Base-by-base conservation (phyloP, 2,113 vertebrate species). In the Columbina picui region DNA sequence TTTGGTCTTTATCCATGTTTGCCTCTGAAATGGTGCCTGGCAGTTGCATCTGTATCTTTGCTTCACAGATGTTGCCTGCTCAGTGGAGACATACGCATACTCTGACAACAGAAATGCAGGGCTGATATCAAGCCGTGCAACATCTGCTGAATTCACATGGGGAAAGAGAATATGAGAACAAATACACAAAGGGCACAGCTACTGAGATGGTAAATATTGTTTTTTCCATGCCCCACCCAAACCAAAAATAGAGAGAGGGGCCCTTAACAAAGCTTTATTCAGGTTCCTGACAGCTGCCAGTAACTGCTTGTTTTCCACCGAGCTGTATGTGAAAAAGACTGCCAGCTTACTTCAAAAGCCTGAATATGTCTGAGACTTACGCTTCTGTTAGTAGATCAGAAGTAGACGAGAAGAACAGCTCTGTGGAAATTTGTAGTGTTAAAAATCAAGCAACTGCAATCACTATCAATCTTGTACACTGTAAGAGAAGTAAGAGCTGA, bases 171-270 rank as follows among this genome's bases (percentile, higher is more conserved):
- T 71, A 93, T 38, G 63, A 68, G 84, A 97, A 95, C 94, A 96
- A 60, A 95, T 29, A 85, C 57, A 75, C 63, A 71, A 94, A 97
- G 95, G 93, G 94, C 92, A 97, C 83, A 92, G 92, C 86, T 69
- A 89, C 50, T 81, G 43, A n/a, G 83, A 91, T 94, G 92, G 95
- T 97, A 98, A 98, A 98, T 98, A 97, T 96, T 98, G 87, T 65
- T 95, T 91, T 97, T 98, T 96, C 96, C 96, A 79, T 79, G 90
- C 94, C 89, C 87, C 97, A 94, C 97, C 96, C 97, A 96, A 86
- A 84, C 95, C 87, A 89, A 97, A 98, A 97, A 96, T 57, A 97
- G 96, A 97, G 89, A 81, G 86, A 88, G 87, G 84, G 84, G 89
- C 86, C 88, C 81, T 96, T 76, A 87, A 94, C 91, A 96, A 95